phyloP scores from a whole-genome alignment of 1,140 invertebrate species.

The Centruroides vittatus region DNA sequence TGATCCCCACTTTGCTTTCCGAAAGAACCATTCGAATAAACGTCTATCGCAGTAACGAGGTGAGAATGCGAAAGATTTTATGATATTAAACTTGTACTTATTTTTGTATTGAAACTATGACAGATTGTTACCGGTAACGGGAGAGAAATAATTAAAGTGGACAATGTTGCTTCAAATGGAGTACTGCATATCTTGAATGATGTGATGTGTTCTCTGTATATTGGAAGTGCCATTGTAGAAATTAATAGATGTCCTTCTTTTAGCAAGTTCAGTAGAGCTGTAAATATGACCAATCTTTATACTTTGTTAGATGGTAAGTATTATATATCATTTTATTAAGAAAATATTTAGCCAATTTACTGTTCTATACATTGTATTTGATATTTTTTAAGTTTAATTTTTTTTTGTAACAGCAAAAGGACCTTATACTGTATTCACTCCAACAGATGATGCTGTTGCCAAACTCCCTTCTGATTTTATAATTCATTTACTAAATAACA shows the following conservation, averaged over 20 bases:
- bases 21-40: neutral
- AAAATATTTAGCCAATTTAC: no score
- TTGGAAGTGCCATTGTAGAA: neutral
- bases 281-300: neutral
- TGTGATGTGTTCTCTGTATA: neutral
- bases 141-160: neutral
- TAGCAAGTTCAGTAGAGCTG: neutral
- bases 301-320: neutral
- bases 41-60: neutral
- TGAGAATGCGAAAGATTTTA: no score
- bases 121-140: neutral
- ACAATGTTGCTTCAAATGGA: slow-evolving; percentile 1
- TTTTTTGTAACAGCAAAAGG: no score
- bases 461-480: no score
- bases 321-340: neutral
- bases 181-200: neutral
- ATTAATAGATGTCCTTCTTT: neutral
- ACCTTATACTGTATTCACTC: no score
- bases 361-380: no score
- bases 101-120: no score
- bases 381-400: no score
- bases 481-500: no score
- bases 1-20: neutral
- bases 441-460: no score
- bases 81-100: no score